Base-by-base conservation (phyloP, 2,113 vertebrate species). In the Burhinus oedicnemus region DNA sequence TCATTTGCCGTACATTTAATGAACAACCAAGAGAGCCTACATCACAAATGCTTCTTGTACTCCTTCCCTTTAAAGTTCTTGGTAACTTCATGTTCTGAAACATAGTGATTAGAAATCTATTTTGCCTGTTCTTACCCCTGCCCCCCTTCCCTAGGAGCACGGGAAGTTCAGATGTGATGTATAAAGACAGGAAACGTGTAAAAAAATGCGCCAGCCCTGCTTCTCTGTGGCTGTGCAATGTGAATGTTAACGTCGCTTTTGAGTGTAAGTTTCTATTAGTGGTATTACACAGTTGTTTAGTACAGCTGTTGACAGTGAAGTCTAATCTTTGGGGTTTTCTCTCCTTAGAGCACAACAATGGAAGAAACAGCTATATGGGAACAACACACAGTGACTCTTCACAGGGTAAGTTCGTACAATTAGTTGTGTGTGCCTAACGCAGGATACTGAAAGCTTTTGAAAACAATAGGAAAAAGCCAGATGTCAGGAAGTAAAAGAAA, bases 311-410 rank as follows among this genome's bases (percentile, higher is more conserved):
- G 69, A 77, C 29, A 77, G 54, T 77, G 71, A 88, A 84, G n/a
- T 69, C 83, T 96, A 93, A 96, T 90, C 38, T 90, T 64, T 89
- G 82, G 80, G 19, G 0, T 76, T 94, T 91, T 95, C 81, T 97
- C 20, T 89, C 51, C 42, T 54, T 97, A 99, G 99, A 99, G 98
- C 95, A 99, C 99, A 98, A 98, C 99, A 94, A 99, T 99, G 99
- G 99, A 99, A 99, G 99, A 99, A 98, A 99, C 99, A 17, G 99
- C 99, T 95, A 99, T 99, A 99, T 99, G 99, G 99, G 99, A 99
- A 98, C 99, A 99, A 97, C 99, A 99, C 98, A 99, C 99, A 84
- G 99, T 99, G 97, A 99, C 99, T 91, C 99, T 99, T 98, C 99
- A 99, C 99, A 99, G 99, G 99, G 99, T 99, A 95, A 98, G 99